phyloP scores from a whole-genome alignment of 2,888 invertebrate genomes.

The Dryadula phaetusa region DNA sequence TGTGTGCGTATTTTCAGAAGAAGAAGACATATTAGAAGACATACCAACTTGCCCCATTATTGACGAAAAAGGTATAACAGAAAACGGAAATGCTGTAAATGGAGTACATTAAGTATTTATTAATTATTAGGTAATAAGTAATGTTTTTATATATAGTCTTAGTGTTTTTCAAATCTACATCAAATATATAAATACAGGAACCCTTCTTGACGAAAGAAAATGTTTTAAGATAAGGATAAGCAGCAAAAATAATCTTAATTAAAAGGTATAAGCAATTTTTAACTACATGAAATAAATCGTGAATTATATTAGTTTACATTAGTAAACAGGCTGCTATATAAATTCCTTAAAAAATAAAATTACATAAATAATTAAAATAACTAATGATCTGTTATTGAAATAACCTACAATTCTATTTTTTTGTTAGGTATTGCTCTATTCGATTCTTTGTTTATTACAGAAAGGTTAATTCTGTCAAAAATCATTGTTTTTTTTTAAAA shows the following conservation, averaged over 20 bases:
- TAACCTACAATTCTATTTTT: neutral
- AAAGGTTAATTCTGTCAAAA: neutral
- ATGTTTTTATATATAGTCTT: slow-evolving; percentile 1
- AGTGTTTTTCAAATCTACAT: neutral
- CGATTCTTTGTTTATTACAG: neutral
- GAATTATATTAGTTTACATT: too few species aligned
- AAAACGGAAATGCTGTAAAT: slow-evolving; percentile 65
- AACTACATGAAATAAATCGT: too few species aligned
- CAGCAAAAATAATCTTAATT: too few species aligned
- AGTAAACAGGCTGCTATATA: too few species aligned
- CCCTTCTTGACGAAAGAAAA: neutral
- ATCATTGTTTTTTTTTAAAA: neutral
- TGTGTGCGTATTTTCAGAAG: slow-evolving; percentile 58
- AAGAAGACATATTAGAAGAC: slow-evolving; percentile 66
- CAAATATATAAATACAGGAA: neutral
- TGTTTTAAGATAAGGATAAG: too few species aligned
- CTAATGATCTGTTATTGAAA: neutral
- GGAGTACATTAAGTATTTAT: slow-evolving; percentile 55
- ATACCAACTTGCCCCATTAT: slow-evolving; percentile 68
- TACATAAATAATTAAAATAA: neutral
- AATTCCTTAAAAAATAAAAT: too few species aligned
- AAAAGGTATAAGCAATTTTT: too few species aligned
- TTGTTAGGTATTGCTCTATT: neutral
- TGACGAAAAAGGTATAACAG: slow-evolving; percentile 70
- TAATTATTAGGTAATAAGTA: slow-evolving; percentile 31